phyloP scores from a whole-genome alignment of 2,797 vertebrate species.

The Pantherophis vulpinus region DNA sequence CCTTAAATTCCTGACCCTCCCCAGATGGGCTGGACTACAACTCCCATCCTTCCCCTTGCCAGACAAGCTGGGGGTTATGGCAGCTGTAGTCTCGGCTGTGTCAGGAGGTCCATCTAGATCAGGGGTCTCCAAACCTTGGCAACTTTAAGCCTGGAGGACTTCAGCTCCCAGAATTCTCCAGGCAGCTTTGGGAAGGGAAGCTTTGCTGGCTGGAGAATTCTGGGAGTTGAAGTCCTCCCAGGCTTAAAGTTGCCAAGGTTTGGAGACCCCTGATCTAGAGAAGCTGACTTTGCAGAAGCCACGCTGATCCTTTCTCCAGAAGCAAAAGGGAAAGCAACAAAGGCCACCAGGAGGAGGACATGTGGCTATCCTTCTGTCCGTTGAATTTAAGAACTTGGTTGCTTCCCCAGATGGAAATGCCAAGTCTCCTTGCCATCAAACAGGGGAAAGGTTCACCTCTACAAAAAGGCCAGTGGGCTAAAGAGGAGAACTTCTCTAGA shows the following conservation, averaged over 20 bases:
- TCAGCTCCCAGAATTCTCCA: too few relatives aligned
- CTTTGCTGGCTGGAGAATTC: too few relatives aligned
- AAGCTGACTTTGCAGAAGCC: not conserved
- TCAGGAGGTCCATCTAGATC: too few relatives aligned
- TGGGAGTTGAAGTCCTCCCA: too few relatives aligned
- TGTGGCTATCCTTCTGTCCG: not conserved
- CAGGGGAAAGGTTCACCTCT: not conserved
- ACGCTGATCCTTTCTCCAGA: not conserved
- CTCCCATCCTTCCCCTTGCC: not conserved
- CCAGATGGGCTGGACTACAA: not conserved
- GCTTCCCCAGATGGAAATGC: constrained; percentile 38
- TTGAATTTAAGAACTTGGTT: constrained; percentile 21
- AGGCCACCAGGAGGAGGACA: not conserved
- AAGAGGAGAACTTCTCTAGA: constrained; percentile 23
- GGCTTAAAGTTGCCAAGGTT: too few relatives aligned
- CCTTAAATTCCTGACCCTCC: not conserved
- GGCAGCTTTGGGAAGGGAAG: too few relatives aligned
- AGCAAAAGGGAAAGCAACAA: not conserved
- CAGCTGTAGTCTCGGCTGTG: too few relatives aligned
- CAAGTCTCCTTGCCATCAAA: not conserved
- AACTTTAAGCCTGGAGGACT: too few relatives aligned
- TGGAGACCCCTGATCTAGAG: too few relatives aligned
- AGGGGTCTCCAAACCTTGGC: too few relatives aligned
- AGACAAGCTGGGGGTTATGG: not conserved
- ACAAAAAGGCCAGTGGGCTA: constrained; percentile 20